Evolutionary conservation across 2,888 invertebrate genomes (phyloP), one percentile per base, ranked within the genome.

Genomic region (Orchesellides sinensis): DNA sequence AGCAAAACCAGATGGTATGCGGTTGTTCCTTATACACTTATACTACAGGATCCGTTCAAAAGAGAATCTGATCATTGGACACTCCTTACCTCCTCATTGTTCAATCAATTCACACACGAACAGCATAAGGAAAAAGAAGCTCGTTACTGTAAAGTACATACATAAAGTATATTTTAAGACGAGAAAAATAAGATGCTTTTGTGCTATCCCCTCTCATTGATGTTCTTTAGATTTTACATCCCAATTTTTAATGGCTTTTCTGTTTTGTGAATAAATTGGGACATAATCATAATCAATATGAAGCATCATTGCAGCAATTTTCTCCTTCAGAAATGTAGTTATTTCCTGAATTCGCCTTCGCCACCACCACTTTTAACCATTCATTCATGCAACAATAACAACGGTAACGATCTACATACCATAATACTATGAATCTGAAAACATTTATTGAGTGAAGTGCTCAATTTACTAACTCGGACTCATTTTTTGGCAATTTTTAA

Each of bases 1-100:
- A 70, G 70, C 70, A 35, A 68, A 68, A 56, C 56, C 70, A 40
- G 45, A n/a, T 52, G 70, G 56, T 17, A 56, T 29, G 29, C 17
- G 25, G n/a, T n/a, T n/a, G n/a, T n/a, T n/a, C n/a, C n/a, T n/a
- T n/a, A n/a, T n/a, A n/a, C n/a, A n/a, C n/a, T n/a, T n/a, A n/a
- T n/a, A n/a, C n/a, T n/a, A n/a, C n/a, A n/a, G n/a, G n/a, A n/a
- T n/a, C n/a, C n/a, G n/a, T n/a, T n/a, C n/a, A n/a, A n/a, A n/a
- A n/a, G n/a, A n/a, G n/a, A n/a, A n/a, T n/a, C n/a, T n/a, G n/a
- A n/a, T n/a, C n/a, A n/a, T n/a, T n/a, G n/a, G n/a, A n/a, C n/a
- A n/a, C n/a, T n/a, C n/a, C n/a, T n/a, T n/a, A n/a, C n/a, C n/a
- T n/a, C n/a, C n/a, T n/a, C n/a, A n/a, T n/a, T n/a, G n/a, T n/a